phyloP scores from a whole-genome alignment of 2,113 vertebrate species.

The Reinhardtius hippoglossoides region DNA sequence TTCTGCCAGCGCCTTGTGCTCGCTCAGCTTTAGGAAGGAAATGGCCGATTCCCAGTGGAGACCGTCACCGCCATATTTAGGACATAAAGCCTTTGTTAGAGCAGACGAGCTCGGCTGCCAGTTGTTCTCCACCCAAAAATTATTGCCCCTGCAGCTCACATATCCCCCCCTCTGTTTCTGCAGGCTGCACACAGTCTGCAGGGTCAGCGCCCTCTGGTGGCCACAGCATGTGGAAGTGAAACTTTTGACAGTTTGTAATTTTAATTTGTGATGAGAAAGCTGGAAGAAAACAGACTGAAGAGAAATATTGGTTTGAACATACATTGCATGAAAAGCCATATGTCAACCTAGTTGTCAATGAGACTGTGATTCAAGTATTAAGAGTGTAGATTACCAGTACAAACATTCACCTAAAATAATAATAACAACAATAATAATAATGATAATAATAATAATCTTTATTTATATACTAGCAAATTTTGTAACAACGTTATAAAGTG shows the following conservation, averaged over 20 bases:
- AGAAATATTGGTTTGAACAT: too few relatives aligned
- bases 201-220: conserved; percentile 63
- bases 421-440: too few relatives aligned
- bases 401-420: too few relatives aligned
- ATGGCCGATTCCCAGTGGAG: conserved; percentile 83
- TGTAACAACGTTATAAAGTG: too few relatives aligned
- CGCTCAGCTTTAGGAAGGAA: conserved; percentile 95
- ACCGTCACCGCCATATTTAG: conserved; percentile 88
- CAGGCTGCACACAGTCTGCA: not conserved
- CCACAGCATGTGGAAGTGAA: not conserved
- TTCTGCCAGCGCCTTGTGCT: conserved; percentile 83
- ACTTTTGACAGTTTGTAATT: not conserved
- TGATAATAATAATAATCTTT: too few relatives aligned
- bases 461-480: too few relatives aligned
- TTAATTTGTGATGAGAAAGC: not conserved
- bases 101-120: conserved; percentile 85
- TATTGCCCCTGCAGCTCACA: conserved; percentile 84
- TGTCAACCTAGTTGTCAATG: too few relatives aligned
- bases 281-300: not conserved
- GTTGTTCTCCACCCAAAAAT: conserved; percentile 89
- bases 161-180: not conserved
- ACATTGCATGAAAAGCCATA: too few relatives aligned
- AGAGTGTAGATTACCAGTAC: too few relatives aligned
- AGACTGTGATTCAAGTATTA: too few relatives aligned
- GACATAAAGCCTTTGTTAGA: conserved; percentile 90